These are phyloP conservation scores for Circaetus cinerascens DNA, from an alignment of 2,113 vertebrate species.

Conservation along the genomic window DNA sequence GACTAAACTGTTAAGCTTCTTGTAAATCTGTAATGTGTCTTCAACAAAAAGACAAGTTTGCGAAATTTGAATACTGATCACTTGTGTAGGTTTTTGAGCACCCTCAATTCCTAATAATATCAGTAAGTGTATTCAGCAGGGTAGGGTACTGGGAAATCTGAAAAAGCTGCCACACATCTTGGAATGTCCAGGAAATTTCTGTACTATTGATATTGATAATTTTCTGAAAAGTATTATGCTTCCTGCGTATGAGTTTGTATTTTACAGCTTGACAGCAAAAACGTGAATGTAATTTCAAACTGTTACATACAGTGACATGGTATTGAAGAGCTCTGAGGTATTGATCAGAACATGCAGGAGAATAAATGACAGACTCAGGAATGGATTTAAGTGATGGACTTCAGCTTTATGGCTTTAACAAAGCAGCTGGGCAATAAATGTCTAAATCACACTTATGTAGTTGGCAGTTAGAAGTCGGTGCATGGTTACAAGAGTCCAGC, in stretches of 20 bases:
- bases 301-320: background rate
- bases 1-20: background rate
- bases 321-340: background rate
- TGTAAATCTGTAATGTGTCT: background rate
- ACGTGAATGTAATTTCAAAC: background rate
- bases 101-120: background rate
- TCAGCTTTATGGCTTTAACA: background rate
- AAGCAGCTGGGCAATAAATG: background rate
- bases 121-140: background rate
- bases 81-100: background rate
- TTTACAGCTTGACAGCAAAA: background rate
- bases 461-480: background rate
- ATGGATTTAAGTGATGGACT: background rate
- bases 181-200: background rate
- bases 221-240: background rate
- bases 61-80: background rate
- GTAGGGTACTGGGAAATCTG: background rate
- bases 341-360: background rate
- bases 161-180: background rate
- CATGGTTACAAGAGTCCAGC: background rate
- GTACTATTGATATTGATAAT: background rate
- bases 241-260: background rate
- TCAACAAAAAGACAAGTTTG: background rate
- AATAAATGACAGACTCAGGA: background rate
- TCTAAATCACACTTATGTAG: background rate